Conservation (phyloP, 2,888 invertebrate species). For the Neuroscelio doddi region DNA sequence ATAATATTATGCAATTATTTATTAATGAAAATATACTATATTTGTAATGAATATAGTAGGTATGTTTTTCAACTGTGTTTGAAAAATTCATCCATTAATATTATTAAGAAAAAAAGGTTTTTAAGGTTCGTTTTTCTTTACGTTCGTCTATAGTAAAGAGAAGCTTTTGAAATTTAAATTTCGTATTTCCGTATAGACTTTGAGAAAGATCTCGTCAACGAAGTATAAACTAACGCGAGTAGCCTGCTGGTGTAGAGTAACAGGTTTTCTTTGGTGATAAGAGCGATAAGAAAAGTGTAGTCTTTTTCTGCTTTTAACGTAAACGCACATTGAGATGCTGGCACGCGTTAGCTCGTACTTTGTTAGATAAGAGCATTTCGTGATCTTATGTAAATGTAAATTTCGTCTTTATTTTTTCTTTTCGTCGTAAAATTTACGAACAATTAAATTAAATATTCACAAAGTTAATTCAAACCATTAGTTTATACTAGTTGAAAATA, state of each 20-base stretch:
- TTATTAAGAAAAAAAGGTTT: not conserved
- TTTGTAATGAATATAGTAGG: no score
- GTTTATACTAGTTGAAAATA: no score
- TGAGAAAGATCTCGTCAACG: constrained; percentile 13
- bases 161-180: constrained; percentile 21
- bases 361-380: constrained; percentile 15
- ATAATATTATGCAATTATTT: no score
- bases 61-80: no score
- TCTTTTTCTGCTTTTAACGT: no score
- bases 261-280: no score
- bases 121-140: not conserved
- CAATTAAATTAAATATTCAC: no score
- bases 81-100: not conserved
- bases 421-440: not conserved
- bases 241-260: constrained; percentile 13
- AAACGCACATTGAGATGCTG: constrained; percentile 29
- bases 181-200: constrained; percentile 8
- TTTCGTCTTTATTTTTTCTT: constrained; percentile 20
- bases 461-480: no score
- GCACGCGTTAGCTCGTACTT: constrained; percentile 31
- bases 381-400: constrained; percentile 19
- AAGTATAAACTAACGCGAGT: constrained; percentile 6
- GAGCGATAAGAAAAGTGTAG: no score
- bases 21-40: no score
- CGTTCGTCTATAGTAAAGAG: not conserved